Base-by-base conservation (phyloP, 2,797 vertebrate genomes). In the Notolepis coatsorum region DNA sequence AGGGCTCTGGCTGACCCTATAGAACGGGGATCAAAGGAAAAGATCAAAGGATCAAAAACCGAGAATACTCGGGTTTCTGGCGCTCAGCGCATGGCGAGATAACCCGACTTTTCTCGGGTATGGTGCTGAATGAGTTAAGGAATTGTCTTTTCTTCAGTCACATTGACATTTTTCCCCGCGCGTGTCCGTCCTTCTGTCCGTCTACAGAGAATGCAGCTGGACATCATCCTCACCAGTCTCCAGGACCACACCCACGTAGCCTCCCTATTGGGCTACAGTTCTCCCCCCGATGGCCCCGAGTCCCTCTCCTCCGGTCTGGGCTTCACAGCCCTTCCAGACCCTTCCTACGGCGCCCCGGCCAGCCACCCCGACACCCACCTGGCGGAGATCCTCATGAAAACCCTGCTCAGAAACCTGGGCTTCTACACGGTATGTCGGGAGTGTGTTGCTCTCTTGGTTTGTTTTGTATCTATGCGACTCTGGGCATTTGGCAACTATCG, bases 121-220 rank as follows among this genome's bases (percentile, higher is more conserved):
- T n/a, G n/a, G n/a, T n/a, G n/a, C n/a, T n/a, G n/a, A n/a, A n/a
- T n/a, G n/a, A n/a, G n/a, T n/a, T n/a, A n/a, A n/a, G n/a, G n/a
- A n/a, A n/a, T n/a, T n/a, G n/a, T n/a, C n/a, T n/a, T n/a, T n/a
- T n/a, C n/a, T n/a, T n/a, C n/a, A n/a, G n/a, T n/a, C n/a, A n/a
- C n/a, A n/a, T n/a, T n/a, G n/a, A n/a, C n/a, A n/a, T n/a, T n/a
- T n/a, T 9, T 45, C 7, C 41, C 18, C 18, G 31, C 18, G 24
- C 20, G 23, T 28, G 10, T 45, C 13, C 65, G 68, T 75, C 4
- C 21, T 9, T 50, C 23, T 35, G 8, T 80, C 72, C 12, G 13
- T 12, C 5, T 12, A 2, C 82, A 98, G 96, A 93, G 96, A 84
- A 98, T 98, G 96, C 96, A 98, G 60, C 82, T 94, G n/a, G 93